Evolutionary conservation across 2,113 vertebrate genomes (phyloP).

Genomic region (Climacteris rufus): DNA sequence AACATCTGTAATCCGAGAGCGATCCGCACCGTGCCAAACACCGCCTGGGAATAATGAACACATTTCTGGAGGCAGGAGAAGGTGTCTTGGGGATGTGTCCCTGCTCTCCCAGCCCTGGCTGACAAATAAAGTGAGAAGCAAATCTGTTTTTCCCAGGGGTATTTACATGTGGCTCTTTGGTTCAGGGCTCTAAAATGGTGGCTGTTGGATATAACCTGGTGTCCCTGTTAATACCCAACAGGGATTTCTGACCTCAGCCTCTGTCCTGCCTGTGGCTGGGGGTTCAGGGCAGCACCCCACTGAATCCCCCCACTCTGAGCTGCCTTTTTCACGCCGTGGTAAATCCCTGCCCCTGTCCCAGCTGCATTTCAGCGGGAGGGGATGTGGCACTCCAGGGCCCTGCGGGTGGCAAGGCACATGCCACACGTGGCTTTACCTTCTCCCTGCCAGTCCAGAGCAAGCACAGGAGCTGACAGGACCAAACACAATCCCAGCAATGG

Average conservation of each 20-base stretch:
- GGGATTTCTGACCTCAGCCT: accelerated
- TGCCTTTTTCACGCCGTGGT: not conserved
- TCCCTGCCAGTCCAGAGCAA: not conserved
- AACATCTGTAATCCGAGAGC: constrained; percentile 31
- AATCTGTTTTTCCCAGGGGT: not conserved
- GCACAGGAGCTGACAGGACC: not conserved
- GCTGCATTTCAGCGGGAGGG: not conserved
- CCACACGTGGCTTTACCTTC: accelerated
- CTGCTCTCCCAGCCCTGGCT: not conserved
- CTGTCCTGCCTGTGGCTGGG: not conserved
- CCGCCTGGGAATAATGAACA: constrained; percentile 9
- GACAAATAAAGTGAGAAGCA: not conserved
- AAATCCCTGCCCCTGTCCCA: not conserved
- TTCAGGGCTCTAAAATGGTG: not conserved
- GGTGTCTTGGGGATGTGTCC: not conserved
- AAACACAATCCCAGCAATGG: accelerated
- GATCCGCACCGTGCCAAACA: constrained; percentile 2
- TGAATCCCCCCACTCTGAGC: accelerated
- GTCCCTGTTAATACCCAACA: not conserved
- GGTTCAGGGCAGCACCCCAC: not conserved
- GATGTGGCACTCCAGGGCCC: not conserved
- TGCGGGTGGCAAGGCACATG: accelerated
- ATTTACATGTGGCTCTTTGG: not conserved
- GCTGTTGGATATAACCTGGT: accelerated
- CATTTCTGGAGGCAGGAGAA: not conserved